A percentile compares a stretch with the other conserved stretches of the same genome.
Conservation (phyloP, 2,113 vertebrate species). For the Nothoprocta pentlandii region DNA sequence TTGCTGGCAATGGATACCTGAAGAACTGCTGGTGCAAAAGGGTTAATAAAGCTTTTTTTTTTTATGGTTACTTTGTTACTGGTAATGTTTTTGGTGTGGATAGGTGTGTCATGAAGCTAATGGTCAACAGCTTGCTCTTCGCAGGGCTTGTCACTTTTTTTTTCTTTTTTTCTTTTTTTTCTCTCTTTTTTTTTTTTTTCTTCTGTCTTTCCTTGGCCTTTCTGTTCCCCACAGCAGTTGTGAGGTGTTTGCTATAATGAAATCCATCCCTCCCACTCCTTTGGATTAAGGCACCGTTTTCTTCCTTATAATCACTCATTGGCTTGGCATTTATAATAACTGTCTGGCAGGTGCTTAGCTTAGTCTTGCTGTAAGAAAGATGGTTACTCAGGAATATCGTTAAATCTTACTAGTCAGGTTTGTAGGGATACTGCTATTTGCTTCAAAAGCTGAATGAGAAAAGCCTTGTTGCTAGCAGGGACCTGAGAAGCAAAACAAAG, state of each 20-base stretch:
- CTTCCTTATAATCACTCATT: neutral
- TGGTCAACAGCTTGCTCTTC: neutral
- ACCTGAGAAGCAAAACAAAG: neutral
- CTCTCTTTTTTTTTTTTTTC: too few species aligned
- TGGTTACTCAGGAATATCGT: neutral
- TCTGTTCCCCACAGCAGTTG: neutral
- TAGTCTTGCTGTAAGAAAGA: neutral
- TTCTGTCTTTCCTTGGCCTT: fast-evolving
- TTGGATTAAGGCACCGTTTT: neutral
- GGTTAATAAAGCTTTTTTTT: constrained; percentile 78
- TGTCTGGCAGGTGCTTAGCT: neutral
- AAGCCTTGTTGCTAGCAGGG: neutral
- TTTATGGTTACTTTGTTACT: constrained; percentile 27
- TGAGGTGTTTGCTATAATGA: neutral
- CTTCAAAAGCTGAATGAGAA: neutral
- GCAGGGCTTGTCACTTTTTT: neutral
- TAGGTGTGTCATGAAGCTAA: neutral
- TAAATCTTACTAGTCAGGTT: neutral
- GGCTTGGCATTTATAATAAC: neutral
- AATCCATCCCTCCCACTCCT: neutral
- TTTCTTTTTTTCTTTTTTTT: too few species aligned
- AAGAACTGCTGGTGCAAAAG: constrained; percentile 63
- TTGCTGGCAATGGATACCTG: constrained; percentile 64
- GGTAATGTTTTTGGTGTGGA: neutral
- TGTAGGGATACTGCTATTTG: neutral